phyloP scores from a whole-genome alignment of 2,113 vertebrate species.

The Hucho hucho region DNA sequence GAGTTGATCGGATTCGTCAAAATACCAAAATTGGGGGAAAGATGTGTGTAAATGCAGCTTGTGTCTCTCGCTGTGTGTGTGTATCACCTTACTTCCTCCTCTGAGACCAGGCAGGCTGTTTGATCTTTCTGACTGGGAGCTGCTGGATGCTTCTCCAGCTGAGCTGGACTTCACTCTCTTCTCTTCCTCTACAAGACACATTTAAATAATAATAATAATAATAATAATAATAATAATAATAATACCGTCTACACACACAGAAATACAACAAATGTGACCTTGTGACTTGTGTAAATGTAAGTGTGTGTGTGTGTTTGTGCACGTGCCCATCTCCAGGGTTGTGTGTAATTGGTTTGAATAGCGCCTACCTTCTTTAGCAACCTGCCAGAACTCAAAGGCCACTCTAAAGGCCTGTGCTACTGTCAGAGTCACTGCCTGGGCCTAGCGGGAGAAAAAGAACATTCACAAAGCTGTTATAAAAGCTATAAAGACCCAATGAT shows the following conservation, averaged over 20 bases:
- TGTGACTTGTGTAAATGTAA: neutral
- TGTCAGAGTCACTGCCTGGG: slow-evolving; percentile 90
- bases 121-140: slow-evolving; percentile 57
- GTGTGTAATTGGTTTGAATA: too few relatives aligned
- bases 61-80: neutral
- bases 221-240: neutral
- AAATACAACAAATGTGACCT: neutral
- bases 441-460: slow-evolving; percentile 68
- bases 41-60: too few relatives aligned
- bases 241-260: neutral
- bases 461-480: neutral
- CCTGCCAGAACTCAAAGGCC: slow-evolving; percentile 93
- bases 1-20: too few relatives aligned
- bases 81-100: slow-evolving; percentile 65
- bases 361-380: slow-evolving; percentile 84
- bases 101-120: slow-evolving; percentile 59
- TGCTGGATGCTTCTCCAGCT: slow-evolving; percentile 71
- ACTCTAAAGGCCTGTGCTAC: slow-evolving; percentile 96
- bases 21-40: too few relatives aligned
- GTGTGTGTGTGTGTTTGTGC: neutral
- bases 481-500: neutral
- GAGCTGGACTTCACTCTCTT: slow-evolving; percentile 77
- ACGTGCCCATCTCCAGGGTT: neutral
- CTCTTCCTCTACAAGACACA: slow-evolving; percentile 78
- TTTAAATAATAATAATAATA: too few relatives aligned